Evolutionary conservation across 1,140 invertebrate genomes (phyloP).

Genomic region (Dendrolimus punctatus): DNA sequence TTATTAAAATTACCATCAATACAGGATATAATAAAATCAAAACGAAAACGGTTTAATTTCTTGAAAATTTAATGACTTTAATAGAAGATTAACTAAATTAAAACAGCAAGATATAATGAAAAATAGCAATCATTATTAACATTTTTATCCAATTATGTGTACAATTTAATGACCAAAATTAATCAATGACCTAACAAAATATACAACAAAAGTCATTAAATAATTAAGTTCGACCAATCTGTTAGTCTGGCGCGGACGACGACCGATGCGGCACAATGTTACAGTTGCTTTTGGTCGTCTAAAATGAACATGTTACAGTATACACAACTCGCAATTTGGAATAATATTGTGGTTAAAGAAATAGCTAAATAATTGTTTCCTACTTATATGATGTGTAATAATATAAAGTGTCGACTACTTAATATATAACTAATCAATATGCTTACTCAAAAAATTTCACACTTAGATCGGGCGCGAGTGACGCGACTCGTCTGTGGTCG

Average conservation of each 20-base stretch:
- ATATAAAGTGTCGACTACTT: conserved; percentile 72
- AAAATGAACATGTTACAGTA: conserved; percentile 63
- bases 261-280: conserved; percentile 42
- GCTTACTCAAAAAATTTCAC: conserved; percentile 66
- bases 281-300: conserved; percentile 43
- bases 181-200: conserved; percentile 72
- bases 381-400: conserved; percentile 70
- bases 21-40: conserved; percentile 7
- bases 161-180: conserved; percentile 66
- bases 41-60: conserved; percentile 45
- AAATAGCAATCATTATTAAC: conserved; percentile 62
- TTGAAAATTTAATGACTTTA: conserved; percentile 72
- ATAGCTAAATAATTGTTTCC: conserved; percentile 69
- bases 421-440: conserved; percentile 63
- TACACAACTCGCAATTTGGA: conserved; percentile 70
- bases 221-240: conserved; percentile 64
- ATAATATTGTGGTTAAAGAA: conserved; percentile 70
- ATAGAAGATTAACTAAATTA: conserved; percentile 72
- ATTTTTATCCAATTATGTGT: conserved; percentile 62
- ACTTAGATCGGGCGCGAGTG: conserved; percentile 42
- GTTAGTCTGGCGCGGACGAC: conserved; percentile 47
- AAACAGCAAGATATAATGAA: conserved; percentile 71
- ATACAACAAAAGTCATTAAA: conserved; percentile 72
- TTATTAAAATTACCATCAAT: background rate
- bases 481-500: conserved; percentile 6